Base-by-base conservation (phyloP, 2,888 invertebrate species). In the Dicyrtomina minuta region DNA sequence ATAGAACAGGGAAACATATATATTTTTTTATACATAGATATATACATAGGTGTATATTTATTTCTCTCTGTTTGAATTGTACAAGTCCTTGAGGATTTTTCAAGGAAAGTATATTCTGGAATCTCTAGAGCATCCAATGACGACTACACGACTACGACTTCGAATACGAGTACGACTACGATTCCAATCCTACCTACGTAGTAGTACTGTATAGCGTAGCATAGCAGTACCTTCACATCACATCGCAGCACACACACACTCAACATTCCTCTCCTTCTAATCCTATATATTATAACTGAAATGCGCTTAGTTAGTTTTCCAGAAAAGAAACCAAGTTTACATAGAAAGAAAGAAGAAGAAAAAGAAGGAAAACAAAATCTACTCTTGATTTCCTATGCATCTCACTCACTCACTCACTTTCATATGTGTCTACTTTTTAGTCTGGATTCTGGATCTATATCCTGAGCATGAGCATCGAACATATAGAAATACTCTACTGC, bases 11-110 rank as follows among this genome's bases (percentile, higher is more conserved):
- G n/a, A n/a, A n/a, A n/a, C n/a, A n/a, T n/a, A n/a, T n/a, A n/a
- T n/a, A n/a, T n/a, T n/a, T n/a, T n/a, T n/a, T n/a, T n/a, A n/a
- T 49, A 17, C 53, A 13, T 26, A 27, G 15, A 56, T 64, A 33
- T 51, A 26, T 64, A 20, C 12, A 51, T 51, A 4, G 39, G 6
- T n/a, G n/a, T n/a, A n/a, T n/a, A n/a, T n/a, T n/a, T n/a, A n/a
- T 65, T 24, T 39, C 4, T 65, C 22, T 53, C 53, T 65, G 43
- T 65, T 65, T 56, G 65, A 65, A 55, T 65, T 65, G 65, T 65
- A 24, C 64, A 64, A 26, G 56, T 65, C 65, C 65, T 65, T 17
- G 26, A 65, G 65, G 65, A 65, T 65, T 65, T 65, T 65, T 56
- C 44, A 55, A 55, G 43, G 53, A 65, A 65, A 56, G 56, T 26